Evolutionary conservation across 2,797 vertebrate species (phyloP).

Genomic region (Fratercula arctica): DNA sequence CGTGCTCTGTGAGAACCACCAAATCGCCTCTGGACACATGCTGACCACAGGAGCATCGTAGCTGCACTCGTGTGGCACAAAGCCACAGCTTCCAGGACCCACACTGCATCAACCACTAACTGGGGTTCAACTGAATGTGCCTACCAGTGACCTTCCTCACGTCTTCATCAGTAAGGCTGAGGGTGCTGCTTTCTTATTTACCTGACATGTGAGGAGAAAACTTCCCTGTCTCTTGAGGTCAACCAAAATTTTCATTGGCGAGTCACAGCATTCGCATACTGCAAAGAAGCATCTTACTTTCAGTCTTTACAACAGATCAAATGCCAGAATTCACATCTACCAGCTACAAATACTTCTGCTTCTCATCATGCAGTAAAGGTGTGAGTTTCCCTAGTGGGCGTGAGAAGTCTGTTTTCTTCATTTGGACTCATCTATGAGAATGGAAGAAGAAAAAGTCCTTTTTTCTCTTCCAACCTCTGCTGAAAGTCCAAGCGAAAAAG

Average conservation of each 20-base stretch:
- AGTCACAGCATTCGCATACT: not conserved
- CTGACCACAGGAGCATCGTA: not conserved
- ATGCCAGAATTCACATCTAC: not conserved
- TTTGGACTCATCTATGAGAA: not conserved
- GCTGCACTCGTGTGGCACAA: not conserved
- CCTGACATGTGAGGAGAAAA: not conserved
- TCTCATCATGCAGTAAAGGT: not conserved
- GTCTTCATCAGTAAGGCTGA: not conserved
- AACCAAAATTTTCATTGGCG: not conserved
- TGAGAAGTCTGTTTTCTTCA: not conserved
- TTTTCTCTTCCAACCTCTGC: not conserved
- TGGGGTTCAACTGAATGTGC: not conserved
- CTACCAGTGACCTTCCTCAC: not conserved
- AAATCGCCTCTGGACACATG: not conserved
- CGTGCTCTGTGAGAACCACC: accelerated
- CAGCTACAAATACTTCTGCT: not conserved
- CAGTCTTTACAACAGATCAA: not conserved
- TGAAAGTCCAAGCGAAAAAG: not conserved
- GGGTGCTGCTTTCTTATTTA: not conserved
- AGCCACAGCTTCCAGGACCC: not conserved
- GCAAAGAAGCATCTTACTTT: not conserved
- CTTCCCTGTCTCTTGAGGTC: not conserved
- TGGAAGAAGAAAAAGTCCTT: not conserved
- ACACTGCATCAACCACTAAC: not conserved
- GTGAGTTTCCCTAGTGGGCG: not conserved